These are phyloP conservation scores for Apoda limacodes DNA, from an alignment of 2,888 invertebrate species.

Conservation along the genomic window DNA sequence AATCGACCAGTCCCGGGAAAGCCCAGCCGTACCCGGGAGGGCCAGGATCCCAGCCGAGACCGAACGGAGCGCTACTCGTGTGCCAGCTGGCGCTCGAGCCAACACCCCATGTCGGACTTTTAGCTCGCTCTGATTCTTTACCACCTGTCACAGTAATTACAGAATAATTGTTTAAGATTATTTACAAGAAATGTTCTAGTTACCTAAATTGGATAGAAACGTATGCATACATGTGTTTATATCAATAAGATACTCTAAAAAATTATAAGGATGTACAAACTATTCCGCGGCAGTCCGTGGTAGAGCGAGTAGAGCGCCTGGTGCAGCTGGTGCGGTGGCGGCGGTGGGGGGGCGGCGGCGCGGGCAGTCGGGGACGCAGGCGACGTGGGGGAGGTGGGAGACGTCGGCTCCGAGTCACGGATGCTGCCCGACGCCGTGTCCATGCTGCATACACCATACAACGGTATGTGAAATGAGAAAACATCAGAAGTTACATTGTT, in stretches of 20 bases:
- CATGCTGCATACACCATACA: constrained; percentile 75
- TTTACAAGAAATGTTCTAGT: no score
- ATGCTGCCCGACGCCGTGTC: constrained; percentile 94
- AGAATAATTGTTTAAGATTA: no score
- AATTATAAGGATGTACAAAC: no score
- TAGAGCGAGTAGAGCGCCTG: constrained; percentile 63
- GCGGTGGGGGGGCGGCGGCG: constrained; percentile 71
- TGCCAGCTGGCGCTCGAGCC: constrained; percentile 79
- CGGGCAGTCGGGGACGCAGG: constrained; percentile 74
- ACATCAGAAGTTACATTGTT: no score
- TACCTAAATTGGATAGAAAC: no score
- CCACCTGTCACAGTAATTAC: no score
- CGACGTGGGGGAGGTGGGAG: constrained; percentile 80
- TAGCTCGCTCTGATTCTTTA: constrained; percentile 51
- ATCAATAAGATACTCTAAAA: no score
- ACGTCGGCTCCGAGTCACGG: constrained; percentile 91
- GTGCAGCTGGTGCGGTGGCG: constrained; percentile 79
- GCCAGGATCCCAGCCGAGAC: constrained; percentile 71
- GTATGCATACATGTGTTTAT: no score
- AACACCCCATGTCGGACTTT: constrained; percentile 76
- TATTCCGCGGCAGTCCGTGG: constrained; percentile 59
- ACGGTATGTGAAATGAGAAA: no score
- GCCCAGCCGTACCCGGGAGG: constrained; percentile 70
- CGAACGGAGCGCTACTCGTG: constrained; percentile 80
- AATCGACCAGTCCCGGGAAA: constrained; percentile 80